Evolutionary conservation across 2,797 vertebrate species (phyloP).

Genomic region (Ctenosaura bakeri): DNA sequence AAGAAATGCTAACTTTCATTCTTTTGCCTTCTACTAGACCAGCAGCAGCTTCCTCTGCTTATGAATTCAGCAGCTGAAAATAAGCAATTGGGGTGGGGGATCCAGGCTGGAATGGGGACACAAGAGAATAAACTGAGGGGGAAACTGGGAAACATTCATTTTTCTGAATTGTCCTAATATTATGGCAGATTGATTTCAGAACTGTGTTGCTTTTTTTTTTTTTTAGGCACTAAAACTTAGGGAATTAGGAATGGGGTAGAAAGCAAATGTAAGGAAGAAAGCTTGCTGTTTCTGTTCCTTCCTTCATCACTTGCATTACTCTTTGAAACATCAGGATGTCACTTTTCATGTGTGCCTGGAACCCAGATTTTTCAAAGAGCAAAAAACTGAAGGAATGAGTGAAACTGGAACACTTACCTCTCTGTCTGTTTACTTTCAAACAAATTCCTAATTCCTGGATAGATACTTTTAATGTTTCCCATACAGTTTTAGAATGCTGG

Average conservation of each 20-base stretch:
- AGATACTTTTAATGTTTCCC: not conserved
- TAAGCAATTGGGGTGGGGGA: not conserved
- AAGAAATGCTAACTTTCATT: not conserved
- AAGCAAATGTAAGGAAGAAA: no score
- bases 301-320: no score
- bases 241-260: no score
- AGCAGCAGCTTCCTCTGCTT: not conserved
- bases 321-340: no score
- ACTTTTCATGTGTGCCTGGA: no score
- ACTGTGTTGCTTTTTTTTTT: not conserved
- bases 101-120: not conserved
- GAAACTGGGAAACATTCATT: not conserved
- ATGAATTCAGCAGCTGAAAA: not conserved
- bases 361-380: no score
- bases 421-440: no score
- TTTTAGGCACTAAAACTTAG: not conserved
- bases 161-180: not conserved
- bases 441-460: no score
- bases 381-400: no score
- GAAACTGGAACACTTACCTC: no score
- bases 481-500: not conserved
- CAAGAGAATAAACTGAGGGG: not conserved
- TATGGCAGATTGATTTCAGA: not conserved
- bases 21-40: not conserved
- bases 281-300: no score